Conservation (phyloP, 2,797 vertebrate genomes). For the Sarcophilus harrisii region DNA sequence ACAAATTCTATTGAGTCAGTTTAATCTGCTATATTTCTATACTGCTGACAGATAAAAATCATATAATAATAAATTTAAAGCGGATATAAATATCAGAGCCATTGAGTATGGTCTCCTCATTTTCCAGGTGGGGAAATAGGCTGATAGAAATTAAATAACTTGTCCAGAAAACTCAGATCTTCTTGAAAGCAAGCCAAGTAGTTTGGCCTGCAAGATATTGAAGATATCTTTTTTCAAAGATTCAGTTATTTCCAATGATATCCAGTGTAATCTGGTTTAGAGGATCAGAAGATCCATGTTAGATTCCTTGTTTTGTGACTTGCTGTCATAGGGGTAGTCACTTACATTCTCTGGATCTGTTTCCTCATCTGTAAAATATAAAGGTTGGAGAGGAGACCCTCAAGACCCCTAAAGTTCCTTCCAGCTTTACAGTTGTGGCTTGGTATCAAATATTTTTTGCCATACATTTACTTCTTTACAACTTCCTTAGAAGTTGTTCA, state of each 20-base stretch:
- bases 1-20: background rate
- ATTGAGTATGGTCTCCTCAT: background rate
- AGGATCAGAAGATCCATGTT: background rate
- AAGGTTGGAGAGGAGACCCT: background rate
- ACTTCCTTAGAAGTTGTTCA: background rate
- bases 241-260: background rate
- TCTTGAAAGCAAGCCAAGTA: background rate
- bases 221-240: background rate
- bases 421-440: background rate
- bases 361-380: background rate
- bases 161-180: background rate
- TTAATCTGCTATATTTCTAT: background rate
- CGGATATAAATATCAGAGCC: background rate
- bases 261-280: background rate
- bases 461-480: background rate
- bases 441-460: background rate
- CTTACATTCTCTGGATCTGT: background rate
- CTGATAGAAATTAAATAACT: background rate
- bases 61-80: background rate
- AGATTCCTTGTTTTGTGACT: background rate
- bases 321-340: background rate
- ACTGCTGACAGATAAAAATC: background rate
- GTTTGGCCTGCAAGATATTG: background rate
- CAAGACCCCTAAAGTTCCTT: background rate
- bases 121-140: background rate